These are phyloP conservation scores for Myotis lucifugus DNA, from an alignment of 2,113 vertebrate species.

Conservation along the genomic window DNA sequence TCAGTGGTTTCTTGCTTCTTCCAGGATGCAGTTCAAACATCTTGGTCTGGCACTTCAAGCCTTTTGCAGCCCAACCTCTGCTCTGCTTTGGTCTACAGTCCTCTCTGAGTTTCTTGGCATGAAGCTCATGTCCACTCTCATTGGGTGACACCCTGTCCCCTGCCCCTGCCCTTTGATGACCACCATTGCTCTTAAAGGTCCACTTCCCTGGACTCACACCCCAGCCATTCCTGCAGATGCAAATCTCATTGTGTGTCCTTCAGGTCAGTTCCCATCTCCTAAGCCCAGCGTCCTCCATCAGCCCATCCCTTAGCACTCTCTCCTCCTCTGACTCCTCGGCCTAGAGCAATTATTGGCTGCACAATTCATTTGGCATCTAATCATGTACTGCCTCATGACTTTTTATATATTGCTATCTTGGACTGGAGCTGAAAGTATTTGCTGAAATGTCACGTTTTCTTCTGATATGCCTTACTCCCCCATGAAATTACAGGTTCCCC, in stretches of 20 bases:
- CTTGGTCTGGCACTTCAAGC: background rate
- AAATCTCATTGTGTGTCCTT: background rate
- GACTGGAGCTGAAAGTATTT: conserved; percentile 5
- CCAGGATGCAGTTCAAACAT: background rate
- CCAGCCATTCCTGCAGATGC: background rate
- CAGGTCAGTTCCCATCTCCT: background rate
- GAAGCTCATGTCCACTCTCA: conserved; percentile 12
- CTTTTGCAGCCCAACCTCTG: background rate
- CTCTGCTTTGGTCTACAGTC: background rate
- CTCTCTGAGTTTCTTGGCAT: background rate
- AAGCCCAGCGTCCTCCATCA: background rate
- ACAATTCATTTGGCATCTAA: conserved; percentile 72
- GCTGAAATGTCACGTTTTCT: conserved; percentile 26
- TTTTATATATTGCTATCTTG: conserved; percentile 54
- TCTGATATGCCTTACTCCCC: background rate
- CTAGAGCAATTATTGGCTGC: conserved; percentile 64
- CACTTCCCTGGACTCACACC: background rate
- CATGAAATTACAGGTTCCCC: background rate
- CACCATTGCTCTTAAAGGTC: background rate
- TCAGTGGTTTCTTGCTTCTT: background rate
- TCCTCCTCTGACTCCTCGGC: conserved; percentile 33
- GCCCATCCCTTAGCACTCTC: background rate
- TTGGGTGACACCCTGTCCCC: background rate
- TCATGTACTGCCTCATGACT: conserved; percentile 68
- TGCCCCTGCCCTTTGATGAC: background rate